A percentile compares a stretch with the other conserved stretches of the same genome.
Conservation (phyloP, 2,797 vertebrate species). For the Eulemur rubriventer region DNA sequence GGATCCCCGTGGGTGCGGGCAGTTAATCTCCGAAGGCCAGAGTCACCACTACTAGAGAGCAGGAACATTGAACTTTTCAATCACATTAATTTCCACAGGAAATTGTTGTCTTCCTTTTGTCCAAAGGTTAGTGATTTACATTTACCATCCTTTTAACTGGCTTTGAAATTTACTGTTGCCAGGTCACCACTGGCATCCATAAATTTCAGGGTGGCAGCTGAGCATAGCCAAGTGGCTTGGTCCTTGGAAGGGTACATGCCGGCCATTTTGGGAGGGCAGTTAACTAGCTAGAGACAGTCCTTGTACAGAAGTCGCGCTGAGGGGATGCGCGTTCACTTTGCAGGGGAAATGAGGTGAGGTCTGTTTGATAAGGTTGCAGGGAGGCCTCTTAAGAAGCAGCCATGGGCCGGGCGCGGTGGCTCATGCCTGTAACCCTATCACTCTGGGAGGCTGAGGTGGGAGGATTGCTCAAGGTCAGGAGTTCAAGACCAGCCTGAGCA, state of each 20-base stretch:
- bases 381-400: not conserved
- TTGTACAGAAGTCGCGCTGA: not conserved
- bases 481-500: too few relatives aligned
- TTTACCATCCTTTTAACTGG: slow-evolving; percentile 77
- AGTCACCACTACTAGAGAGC: slow-evolving; percentile 53
- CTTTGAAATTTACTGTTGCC: slow-evolving; percentile 77
- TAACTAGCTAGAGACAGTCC: not conserved
- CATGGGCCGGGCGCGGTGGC: not conserved
- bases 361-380: not conserved
- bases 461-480: too few relatives aligned
- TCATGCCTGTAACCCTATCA: too few relatives aligned
- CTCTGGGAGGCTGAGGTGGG: too few relatives aligned
- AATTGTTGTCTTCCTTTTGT: slow-evolving; percentile 79
- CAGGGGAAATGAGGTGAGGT: not conserved
- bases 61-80: slow-evolving; percentile 76
- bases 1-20: not conserved
- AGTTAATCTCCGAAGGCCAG: slow-evolving; percentile 75
- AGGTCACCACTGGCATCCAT: slow-evolving; percentile 61
- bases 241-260: slow-evolving; percentile 33
- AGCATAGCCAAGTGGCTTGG: slow-evolving; percentile 52
- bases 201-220: slow-evolving; percentile 69
- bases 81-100: slow-evolving; percentile 81
- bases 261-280: not conserved
- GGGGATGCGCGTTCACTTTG: not conserved
- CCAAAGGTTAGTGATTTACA: slow-evolving; percentile 80